Base-by-base conservation (phyloP, 2,888 invertebrate species). In the Amiota communis region DNA sequence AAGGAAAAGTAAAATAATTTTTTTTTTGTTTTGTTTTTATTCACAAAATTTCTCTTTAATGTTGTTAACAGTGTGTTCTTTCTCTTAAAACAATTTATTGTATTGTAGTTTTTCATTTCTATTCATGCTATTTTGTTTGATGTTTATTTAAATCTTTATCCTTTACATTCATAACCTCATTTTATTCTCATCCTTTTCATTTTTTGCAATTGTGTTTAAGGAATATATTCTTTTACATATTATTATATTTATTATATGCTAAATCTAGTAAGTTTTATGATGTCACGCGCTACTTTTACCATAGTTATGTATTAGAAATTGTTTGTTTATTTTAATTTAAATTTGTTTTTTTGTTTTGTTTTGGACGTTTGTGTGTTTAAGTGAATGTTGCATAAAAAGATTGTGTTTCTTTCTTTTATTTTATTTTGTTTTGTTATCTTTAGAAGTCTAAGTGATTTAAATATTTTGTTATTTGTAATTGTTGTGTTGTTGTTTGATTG, bases 91-190 rank as follows among this genome's bases (percentile, higher is more conserved):
- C 48, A 63, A 17, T 12, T 70, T 51, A 48, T 72, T 70, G 47
- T 76, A 70, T 57, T 72, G 64, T 23, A 2, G n/a, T 23, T 67
- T 77, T 74, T 73, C 74, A 75, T 63, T n/a, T 65, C 67, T 76
- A 49, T 13, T 1, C n/a, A 9, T 53, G 8, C 47, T 51, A 17
- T 8, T 63, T 71, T 64, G 53, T 71, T 71, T 64, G 63, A 70
- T 76, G 65, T 70, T 69, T 72, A 71, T 57, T 67, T 71, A 36
- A 8, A 61, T 56, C 47, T 56, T 23, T 23, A 36, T 36, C 36
- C 36, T 36, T 36, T 36, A 36, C 36, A 36, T 36, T 36, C 36
- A 36, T 36, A 2, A 36, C 36, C 36, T 36, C 6, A 36, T 36
- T 2, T 6, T 36, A 36, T 36, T 36, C 6, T 36, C 3, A 1